A percentile compares a stretch with the other conserved stretches of the same genome.
phyloP scores from a whole-genome alignment of 2,797 vertebrate species.

The Sebastolobus altivelis region DNA sequence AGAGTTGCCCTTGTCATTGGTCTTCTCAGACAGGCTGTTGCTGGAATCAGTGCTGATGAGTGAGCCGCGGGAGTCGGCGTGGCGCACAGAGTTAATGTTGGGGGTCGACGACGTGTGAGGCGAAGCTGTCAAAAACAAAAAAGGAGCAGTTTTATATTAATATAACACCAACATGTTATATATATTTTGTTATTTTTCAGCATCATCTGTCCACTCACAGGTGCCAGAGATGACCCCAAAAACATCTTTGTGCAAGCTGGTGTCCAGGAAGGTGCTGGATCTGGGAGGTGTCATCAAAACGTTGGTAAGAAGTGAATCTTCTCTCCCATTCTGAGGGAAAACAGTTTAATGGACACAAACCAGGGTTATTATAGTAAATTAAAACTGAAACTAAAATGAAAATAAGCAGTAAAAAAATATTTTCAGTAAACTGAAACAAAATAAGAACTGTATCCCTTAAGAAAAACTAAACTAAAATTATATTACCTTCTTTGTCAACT shows the following conservation, averaged over 20 bases:
- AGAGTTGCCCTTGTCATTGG: conserved; percentile 92
- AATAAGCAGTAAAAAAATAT: no score
- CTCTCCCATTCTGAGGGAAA: conserved; percentile 88
- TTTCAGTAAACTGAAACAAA: no score
- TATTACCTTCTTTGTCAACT: no score
- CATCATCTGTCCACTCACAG: conserved; percentile 76
- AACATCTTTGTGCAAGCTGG: conserved; percentile 94
- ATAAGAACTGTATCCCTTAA: no score
- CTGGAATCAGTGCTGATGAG: conserved; percentile 96
- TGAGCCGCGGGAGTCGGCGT: conserved; percentile 94
- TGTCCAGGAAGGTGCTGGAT: conserved; percentile 89
- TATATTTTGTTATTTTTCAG: neutral
- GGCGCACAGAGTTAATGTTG: conserved; percentile 91
- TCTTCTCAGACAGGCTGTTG: conserved; percentile 92
- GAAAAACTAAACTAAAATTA: no score
- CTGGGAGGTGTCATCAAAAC: conserved; percentile 92
- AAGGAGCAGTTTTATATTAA: neutral
- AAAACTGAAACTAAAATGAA: no score
- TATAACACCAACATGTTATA: neutral
- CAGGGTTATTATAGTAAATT: no score
- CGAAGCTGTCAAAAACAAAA: conserved; percentile 83
- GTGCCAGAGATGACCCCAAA: conserved; percentile 98
- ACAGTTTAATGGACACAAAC: neutral
- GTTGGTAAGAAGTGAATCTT: conserved; percentile 86
- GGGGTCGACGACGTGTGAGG: conserved; percentile 93